These are phyloP conservation scores for Eriosoma lanigerum DNA, from an alignment of 1,140 invertebrate species.

Conservation along the genomic window DNA sequence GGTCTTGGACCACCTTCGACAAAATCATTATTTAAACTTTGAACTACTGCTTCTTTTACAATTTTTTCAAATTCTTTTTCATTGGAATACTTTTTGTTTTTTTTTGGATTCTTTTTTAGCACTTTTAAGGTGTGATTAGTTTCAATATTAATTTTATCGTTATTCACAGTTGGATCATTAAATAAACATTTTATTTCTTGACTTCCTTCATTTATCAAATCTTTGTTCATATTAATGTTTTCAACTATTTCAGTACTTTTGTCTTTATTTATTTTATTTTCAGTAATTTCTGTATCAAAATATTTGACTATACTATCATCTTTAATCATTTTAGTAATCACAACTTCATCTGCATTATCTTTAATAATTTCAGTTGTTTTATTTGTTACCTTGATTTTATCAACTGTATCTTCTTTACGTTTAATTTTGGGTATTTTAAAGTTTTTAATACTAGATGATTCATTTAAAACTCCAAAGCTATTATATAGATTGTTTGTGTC, in stretches of 20 bases:
- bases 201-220: not conserved
- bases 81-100: slow-evolving; percentile 30
- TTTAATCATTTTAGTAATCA: not conserved
- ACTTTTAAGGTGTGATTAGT: not conserved
- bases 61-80: slow-evolving; percentile 50
- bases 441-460: slow-evolving; percentile 15
- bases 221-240: not conserved
- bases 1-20: not conserved
- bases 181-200: not conserved
- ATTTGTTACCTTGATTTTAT: not conserved
- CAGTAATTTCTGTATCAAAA: not conserved
- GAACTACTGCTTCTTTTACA: slow-evolving; percentile 7
- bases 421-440: slow-evolving; percentile 48
- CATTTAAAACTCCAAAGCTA: slow-evolving; percentile 3
- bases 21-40: not conserved
- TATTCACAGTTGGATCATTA: too few relatives aligned
- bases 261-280: not conserved
- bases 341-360: not conserved
- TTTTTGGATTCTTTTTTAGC: not conserved
- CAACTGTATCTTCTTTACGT: not conserved
- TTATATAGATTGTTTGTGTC: not conserved
- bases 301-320: not conserved
- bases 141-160: not conserved
- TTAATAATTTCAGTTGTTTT: not conserved
- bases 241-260: not conserved